A percentile compares a stretch with the other conserved stretches of the same genome.
These are phyloP conservation scores for Coccyzus lansbergi DNA, from an alignment of 2,797 vertebrate species.

Conservation along the genomic window DNA sequence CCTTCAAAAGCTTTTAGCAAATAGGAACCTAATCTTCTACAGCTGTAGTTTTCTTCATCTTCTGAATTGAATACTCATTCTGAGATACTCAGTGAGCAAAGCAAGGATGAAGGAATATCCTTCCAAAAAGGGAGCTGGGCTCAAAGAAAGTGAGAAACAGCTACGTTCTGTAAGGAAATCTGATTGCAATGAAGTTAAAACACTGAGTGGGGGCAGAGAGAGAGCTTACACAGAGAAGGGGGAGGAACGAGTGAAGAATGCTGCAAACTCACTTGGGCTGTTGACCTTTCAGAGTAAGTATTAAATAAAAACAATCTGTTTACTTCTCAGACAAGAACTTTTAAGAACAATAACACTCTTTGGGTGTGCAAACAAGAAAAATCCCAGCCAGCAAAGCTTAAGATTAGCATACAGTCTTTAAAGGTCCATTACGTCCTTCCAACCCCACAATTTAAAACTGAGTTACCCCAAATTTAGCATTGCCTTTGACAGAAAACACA, in stretches of 20 bases:
- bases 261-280: not conserved
- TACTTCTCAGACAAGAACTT: constrained; percentile 23
- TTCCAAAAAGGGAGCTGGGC: not conserved
- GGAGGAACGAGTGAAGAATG: not conserved
- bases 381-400: constrained; percentile 1
- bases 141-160: not conserved
- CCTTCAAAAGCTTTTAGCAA: not conserved
- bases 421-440: not conserved
- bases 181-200: not conserved
- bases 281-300: not conserved
- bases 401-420: constrained; percentile 20
- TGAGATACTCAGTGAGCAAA: not conserved
- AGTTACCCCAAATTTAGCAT: not conserved
- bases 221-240: not conserved
- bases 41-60: not conserved
- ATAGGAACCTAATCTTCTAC: not conserved
- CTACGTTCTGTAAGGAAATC: not conserved
- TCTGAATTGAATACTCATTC: not conserved
- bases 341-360: constrained; percentile 46
- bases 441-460: not conserved
- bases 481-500: not conserved
- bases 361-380: constrained; percentile 17
- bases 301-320: constrained; percentile 37
- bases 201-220: not conserved
- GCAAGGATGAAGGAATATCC: not conserved